Evolutionary conservation across 2,888 invertebrate genomes (phyloP).

Genomic region (Epinotia nisella): DNA sequence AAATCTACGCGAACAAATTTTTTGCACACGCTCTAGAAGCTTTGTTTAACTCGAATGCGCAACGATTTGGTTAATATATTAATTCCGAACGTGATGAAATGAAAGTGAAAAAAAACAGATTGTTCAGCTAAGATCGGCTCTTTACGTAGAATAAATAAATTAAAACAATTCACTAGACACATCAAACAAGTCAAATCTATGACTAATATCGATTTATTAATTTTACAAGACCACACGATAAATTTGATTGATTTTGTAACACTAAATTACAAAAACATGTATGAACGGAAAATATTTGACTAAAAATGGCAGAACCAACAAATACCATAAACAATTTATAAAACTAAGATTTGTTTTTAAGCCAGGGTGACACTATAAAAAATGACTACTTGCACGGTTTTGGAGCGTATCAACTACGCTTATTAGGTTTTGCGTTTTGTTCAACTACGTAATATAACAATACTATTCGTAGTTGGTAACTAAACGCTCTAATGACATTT

Average conservation of each 20-base stretch:
- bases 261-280: constrained; percentile 69
- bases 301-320: constrained; percentile 77
- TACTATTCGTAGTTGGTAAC: background rate
- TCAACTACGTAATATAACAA: background rate
- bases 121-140: constrained; percentile 12
- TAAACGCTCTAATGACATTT: constrained; percentile 28
- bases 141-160: constrained; percentile 21
- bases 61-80: constrained; percentile 9
- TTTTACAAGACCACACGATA: constrained; percentile 72
- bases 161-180: constrained; percentile 20
- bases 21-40: constrained; percentile 4
- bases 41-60: constrained; percentile 5
- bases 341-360: constrained; percentile 51
- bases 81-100: constrained; percentile 2
- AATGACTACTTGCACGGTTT: background rate
- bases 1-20: constrained; percentile 52
- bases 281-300: constrained; percentile 80
- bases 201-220: constrained; percentile 56
- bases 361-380: constrained; percentile 17
- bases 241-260: constrained; percentile 73
- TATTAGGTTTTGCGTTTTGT: constrained; percentile 20
- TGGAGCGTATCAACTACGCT: constrained; percentile 9
- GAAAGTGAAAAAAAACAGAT: constrained; percentile 14
- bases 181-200: constrained; percentile 57
- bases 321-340: constrained; percentile 67